Base-by-base conservation (phyloP, 2,888 invertebrate species). In the Choreutis nemorana region DNA sequence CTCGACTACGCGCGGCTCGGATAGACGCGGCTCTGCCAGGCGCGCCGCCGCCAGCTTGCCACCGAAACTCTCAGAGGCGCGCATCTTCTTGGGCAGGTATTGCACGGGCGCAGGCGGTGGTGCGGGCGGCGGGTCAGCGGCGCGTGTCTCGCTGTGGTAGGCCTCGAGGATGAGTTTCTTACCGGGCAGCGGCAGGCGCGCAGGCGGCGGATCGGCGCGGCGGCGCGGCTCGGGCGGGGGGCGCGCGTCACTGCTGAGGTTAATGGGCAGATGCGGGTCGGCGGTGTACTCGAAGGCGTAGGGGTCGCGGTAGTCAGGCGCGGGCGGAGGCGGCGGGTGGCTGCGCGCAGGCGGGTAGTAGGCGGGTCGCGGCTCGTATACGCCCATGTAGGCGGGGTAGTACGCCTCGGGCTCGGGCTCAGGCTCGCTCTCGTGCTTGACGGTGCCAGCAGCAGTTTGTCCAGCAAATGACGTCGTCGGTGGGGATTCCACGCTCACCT, bases 31-130 rank as follows among this genome's bases (percentile, higher is more conserved):
- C 37, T 46, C 42, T 35, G 55, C 51, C 13, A 41, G 36, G 22
- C 62, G 56, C 30, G 64, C 48, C 32, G 62, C 59, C 14, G 67
- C 61, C 25, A 67, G 47, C 48, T 78, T 78, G 30, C 77, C 78
- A 39, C 75, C 68, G 38, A 75, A 52, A 41, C 67, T 78, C 45
- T 80, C 79, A 30, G 79, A 72, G 36, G 80, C 80, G 31, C 80
- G 57, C 79, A 80, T 80, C 50, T 79, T 79, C 44, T 80, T 80
- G 18, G 79, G 80, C 36, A 79, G 55, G 54, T 80, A 80, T 25
- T 41, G 36, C 29, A 48, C 53, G 34, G 45, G 29, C 21, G 30
- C 36, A 10, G 42, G 34, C 18, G 41, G 55, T 4, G 23, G 23
- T 14, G 37, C 30, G 13, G 32, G 27, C 33, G 26, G 35, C 25